phyloP scores from a whole-genome alignment of 2,113 vertebrate genomes.

The Malaclemys terrapin region DNA sequence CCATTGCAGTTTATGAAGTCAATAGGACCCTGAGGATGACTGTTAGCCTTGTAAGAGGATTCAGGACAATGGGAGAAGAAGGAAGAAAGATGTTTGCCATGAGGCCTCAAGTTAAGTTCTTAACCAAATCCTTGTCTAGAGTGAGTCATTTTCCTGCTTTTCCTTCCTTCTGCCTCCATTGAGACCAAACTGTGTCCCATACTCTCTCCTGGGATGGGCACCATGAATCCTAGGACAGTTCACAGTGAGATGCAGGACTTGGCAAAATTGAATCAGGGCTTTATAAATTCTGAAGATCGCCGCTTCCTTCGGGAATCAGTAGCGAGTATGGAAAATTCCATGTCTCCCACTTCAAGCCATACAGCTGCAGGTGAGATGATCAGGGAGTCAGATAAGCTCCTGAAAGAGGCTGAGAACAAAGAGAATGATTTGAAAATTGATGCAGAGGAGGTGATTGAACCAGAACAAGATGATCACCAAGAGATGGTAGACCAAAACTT shows the following conservation, averaged over 20 bases:
- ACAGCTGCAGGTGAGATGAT: not conserved
- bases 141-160: not conserved
- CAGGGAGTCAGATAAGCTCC: not conserved
- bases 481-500: not conserved
- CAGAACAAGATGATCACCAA: not conserved
- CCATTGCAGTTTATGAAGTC: not conserved
- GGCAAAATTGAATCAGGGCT: not conserved
- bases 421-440: not conserved
- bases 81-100: not conserved
- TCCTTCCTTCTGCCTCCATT: not conserved
- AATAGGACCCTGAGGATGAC: not conserved
- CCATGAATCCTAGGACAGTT: not conserved
- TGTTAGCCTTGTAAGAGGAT: not conserved
- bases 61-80: slow-evolving; percentile 3
- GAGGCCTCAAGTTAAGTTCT: not conserved
- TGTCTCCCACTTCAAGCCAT: not conserved
- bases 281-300: not conserved
- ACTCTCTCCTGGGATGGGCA: not conserved
- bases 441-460: not conserved
- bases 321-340: not conserved
- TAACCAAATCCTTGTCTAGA: not conserved
- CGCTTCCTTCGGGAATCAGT: not conserved
- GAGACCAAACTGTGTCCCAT: not conserved
- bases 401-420: not conserved
- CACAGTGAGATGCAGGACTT: not conserved